Evolutionary conservation across 1,140 invertebrate species (phyloP), one percentile per base, ranked within the genome.

Genomic region (Sogatella furcifera): DNA sequence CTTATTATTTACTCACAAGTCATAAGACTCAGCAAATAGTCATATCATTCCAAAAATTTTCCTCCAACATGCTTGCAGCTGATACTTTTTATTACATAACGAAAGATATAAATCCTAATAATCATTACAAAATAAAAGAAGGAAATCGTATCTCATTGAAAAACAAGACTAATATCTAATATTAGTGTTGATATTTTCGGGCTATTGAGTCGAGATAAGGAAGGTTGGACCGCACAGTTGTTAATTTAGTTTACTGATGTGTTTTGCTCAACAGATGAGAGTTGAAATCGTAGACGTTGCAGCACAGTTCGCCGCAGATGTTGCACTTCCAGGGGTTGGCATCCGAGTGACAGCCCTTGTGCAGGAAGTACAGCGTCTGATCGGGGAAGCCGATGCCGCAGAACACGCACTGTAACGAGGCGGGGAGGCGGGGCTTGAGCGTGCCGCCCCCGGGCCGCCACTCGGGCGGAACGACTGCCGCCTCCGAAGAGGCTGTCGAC

Each of bases 261-360:
- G 88, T 90, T 72, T 93, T 92, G 75, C 90, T 94, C 61, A 95
- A 78, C 70, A 96, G 80, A 82, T 98, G 95, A 64, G 92, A 92
- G 78, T 95, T 95, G 77, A 98, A 98, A 74, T 96, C 91, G 75
- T 97, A 96, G 34, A 95, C 85, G 70, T 95, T 94, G 70, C 84
- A 87, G 73, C 91, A 95, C 69, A 89, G 84, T 74, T 94, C 89
- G 24, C 93, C 93, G 74, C 95, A 98, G 65, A 97, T 91, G 77
- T 97, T 97, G 76, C 95, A 98, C 74, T 94, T 94, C 92, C 93
- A 97, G 0, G 95, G 94, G 78, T 97, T 95, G 62, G 91, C 89
- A 67, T 96, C 90, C 64, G 91, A 94, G 77, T 98, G 95, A 72
- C 95, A 92, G 63, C 94, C 94, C 78, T 96, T 97, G 78, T 98